A percentile compares a stretch with the other conserved stretches of the same genome.
Evolutionary conservation across 2,888 invertebrate genomes (phyloP).

Genomic region (Noctua pronuba): DNA sequence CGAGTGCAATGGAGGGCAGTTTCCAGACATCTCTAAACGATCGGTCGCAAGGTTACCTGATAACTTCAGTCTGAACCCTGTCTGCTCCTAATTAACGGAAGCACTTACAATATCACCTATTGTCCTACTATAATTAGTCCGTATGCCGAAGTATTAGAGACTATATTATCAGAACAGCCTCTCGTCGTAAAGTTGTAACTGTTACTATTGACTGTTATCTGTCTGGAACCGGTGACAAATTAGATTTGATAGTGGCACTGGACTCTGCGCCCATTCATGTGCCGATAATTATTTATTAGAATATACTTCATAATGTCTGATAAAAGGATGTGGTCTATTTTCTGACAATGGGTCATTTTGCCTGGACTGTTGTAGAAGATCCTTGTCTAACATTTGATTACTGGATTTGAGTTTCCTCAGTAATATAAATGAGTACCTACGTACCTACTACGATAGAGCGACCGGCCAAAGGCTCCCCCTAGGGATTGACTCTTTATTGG

Average conservation of each 20-base stretch:
- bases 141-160: slow-evolving; percentile 46
- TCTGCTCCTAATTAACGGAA: slow-evolving; percentile 57
- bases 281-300: slow-evolving; percentile 19
- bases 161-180: slow-evolving; percentile 37
- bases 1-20: slow-evolving; percentile 20
- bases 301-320: not conserved
- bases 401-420: not conserved
- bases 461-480: not conserved
- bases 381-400: not conserved
- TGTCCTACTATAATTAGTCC: slow-evolving; percentile 32
- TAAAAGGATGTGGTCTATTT: not conserved
- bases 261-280: slow-evolving; percentile 65
- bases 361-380: not conserved
- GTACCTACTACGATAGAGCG: not conserved
- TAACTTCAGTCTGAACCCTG: slow-evolving; percentile 65
- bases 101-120: slow-evolving; percentile 18
- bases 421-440: not conserved
- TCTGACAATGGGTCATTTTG: not conserved
- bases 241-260: slow-evolving; percentile 61
- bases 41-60: slow-evolving; percentile 64
- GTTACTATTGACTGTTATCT: slow-evolving; percentile 64
- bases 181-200: slow-evolving; percentile 41
- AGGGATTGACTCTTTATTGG: not conserved
- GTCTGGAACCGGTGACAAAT: slow-evolving; percentile 71
- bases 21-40: slow-evolving; percentile 42